Percentiles rank a stretch among this genome's conserved stretches.
Conservation (phyloP, 2,113 vertebrate species). For the Heteronetta atricapilla region DNA sequence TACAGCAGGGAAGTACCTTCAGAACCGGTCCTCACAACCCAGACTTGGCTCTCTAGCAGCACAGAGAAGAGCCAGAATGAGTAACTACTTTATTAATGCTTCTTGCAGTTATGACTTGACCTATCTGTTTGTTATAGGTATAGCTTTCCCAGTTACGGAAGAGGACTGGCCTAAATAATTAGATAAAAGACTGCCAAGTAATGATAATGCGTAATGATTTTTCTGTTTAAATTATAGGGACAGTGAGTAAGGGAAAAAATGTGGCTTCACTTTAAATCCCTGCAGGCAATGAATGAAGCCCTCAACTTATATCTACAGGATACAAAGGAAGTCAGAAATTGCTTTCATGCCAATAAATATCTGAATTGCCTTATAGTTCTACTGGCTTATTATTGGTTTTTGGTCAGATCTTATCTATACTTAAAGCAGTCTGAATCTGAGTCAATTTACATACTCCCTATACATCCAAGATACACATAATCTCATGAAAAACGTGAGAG, state of each 20-base stretch:
- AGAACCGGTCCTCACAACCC: neutral
- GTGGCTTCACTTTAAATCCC: conserved; percentile 11
- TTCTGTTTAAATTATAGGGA: conserved; percentile 6
- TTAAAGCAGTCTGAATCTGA: neutral
- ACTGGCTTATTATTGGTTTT: neutral
- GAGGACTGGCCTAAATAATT: neutral
- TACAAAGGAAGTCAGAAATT: conserved; percentile 4
- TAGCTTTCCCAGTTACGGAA: neutral
- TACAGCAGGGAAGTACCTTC: neutral
- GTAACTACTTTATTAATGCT: neutral
- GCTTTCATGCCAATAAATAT: conserved; percentile 29
- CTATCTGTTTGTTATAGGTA: neutral
- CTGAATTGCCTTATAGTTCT: neutral
- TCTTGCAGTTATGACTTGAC: neutral
- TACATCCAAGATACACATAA: neutral
- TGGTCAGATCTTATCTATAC: neutral
- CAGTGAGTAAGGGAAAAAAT: conserved; percentile 13
- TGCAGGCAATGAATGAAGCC: conserved; percentile 19
- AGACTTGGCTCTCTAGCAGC: neutral
- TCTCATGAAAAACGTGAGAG: neutral
- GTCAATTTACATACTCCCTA: neutral
- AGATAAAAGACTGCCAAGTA: conserved; percentile 13
- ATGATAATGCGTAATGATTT: neutral
- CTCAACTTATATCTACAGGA: neutral
- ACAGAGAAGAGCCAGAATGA: neutral